Base-by-base conservation (phyloP, 2,888 invertebrate genomes). In the Harpalus rufipes region DNA sequence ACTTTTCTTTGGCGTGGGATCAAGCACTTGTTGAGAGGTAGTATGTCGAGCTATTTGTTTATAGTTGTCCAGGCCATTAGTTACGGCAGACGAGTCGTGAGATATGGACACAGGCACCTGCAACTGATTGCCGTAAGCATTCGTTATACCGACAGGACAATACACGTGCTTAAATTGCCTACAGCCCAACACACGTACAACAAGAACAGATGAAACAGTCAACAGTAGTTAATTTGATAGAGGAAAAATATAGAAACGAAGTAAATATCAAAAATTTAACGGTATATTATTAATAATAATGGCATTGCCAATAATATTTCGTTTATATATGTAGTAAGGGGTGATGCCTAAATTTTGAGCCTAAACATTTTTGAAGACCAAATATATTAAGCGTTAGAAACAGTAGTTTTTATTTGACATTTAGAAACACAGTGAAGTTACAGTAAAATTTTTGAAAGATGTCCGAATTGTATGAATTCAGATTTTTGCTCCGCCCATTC, bases 91-190 rank as follows among this genome's bases (percentile, higher is more conserved):
- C 41, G 68, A 41, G 72, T 14, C 44, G 72, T 74, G 72, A 74
- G 72, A 74, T 74, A 74, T 74, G 72, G 72, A 74, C 72, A 44
- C 72, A 74, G 72, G 44, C 72, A 74, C 72, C 68, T 68, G 68
- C 32, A 32, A 39, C 68, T 68, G 68, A 68, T 68, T 68, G 39
- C 68, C 72, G 72, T 41, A 18, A 14, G 72, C 72, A 74, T 74
- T 74, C 16, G 72, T 74, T 74, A 18, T 51, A 51, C 44, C 78
- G 78, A 78, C 78, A 78, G 78, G 78, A 78, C 78, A 78, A 78
- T 78, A 78, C 51, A 51, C 14, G 18, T 21, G 58, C 56, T 78
- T 78, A 78, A 51, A 78, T 78, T 21, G 51, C 51, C 58, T 78
- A 44, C 12, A 51, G 44, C 44, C 44, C 5, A 12, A 51, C 44